These are phyloP conservation scores for Chouioia cunea DNA, from an alignment of 2,888 invertebrate genomes.

Conservation along the genomic window DNA sequence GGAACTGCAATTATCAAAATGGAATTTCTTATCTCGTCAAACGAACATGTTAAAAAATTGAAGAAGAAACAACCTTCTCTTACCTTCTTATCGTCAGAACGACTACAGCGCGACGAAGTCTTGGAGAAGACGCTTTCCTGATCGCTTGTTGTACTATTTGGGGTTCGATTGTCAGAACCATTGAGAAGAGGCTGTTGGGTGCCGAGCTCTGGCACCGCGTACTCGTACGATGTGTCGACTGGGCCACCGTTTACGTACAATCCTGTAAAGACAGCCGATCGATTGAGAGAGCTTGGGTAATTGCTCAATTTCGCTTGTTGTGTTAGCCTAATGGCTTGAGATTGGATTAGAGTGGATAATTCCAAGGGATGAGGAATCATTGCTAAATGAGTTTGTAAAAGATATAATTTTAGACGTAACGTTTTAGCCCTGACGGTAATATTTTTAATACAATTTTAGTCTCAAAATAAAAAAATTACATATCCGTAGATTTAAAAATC, in stretches of 20 bases:
- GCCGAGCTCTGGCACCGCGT: slow-evolving; percentile 82
- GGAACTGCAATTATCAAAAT: too few species aligned
- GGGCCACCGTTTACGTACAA: slow-evolving; percentile 66
- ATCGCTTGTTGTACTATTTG: slow-evolving; percentile 68
- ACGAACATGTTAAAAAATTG: background rate
- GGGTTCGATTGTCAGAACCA: slow-evolving; percentile 60
- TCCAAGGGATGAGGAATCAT: slow-evolving; percentile 52
- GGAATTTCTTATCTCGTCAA: background rate
- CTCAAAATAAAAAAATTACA: too few species aligned
- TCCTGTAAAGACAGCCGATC: slow-evolving; percentile 53
- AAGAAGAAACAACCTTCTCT: background rate
- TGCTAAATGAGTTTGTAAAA: slow-evolving; percentile 15
- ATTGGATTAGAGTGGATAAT: slow-evolving; percentile 27
- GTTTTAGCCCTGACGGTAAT: too few species aligned
- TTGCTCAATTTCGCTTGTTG: slow-evolving; percentile 15
- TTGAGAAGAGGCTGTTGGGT: slow-evolving; percentile 77
- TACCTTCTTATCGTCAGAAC: slow-evolving; percentile 71
- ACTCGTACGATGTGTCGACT: slow-evolving; percentile 79
- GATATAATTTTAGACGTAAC: too few species aligned
- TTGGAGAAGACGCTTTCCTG: slow-evolving; percentile 70
- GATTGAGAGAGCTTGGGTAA: slow-evolving; percentile 32
- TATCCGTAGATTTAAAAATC: too few species aligned
- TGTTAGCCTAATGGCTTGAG: slow-evolving; percentile 22
- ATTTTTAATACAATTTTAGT: too few species aligned
- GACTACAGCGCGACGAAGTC: slow-evolving; percentile 62